A percentile compares a stretch with the other conserved stretches of the same genome.
These are phyloP conservation scores for Oryzias celebensis DNA, from an alignment of 2,113 vertebrate species.

Conservation along the genomic window DNA sequence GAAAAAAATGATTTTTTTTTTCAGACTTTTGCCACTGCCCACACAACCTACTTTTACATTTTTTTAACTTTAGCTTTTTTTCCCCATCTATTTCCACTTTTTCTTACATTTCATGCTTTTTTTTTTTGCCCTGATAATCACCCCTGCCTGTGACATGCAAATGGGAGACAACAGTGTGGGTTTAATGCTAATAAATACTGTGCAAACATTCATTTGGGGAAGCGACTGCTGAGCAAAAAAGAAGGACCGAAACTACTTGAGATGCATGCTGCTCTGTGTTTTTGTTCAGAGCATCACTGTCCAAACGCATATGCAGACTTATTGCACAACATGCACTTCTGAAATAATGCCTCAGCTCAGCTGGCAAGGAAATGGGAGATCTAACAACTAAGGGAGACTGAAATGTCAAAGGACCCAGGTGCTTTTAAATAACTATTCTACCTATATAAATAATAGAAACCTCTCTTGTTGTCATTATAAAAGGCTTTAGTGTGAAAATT, in stretches of 20 bases:
- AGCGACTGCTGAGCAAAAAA: slow-evolving; percentile 32
- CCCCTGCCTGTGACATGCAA: slow-evolving; percentile 57
- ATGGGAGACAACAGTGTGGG: slow-evolving; percentile 54
- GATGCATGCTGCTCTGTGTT: slow-evolving; percentile 41
- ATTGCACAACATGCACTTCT: not conserved
- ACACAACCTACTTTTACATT: slow-evolving; percentile 56
- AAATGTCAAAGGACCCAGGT: slow-evolving; percentile 31
- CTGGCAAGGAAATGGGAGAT: slow-evolving; percentile 18
- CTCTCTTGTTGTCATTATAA: slow-evolving; percentile 54
- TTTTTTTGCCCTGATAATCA: slow-evolving; percentile 20
- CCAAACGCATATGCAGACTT: slow-evolving; percentile 19
- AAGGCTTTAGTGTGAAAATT: slow-evolving; percentile 61
- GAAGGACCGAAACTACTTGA: slow-evolving; percentile 49
- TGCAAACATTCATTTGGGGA: slow-evolving; percentile 71
- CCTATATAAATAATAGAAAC: slow-evolving; percentile 64
- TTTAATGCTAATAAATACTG: slow-evolving; percentile 72
- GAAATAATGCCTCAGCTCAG: slow-evolving; percentile 17
- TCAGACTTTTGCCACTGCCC: slow-evolving; percentile 61
- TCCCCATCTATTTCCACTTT: not conserved
- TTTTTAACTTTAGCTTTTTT: slow-evolving; percentile 10
- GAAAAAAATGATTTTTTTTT: slow-evolving; percentile 57
- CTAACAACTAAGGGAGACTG: slow-evolving; percentile 36
- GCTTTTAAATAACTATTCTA: slow-evolving; percentile 56
- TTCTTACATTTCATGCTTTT: slow-evolving; percentile 22
- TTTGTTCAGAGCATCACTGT: slow-evolving; percentile 15